Percentiles rank a stretch among this genome's conserved stretches.
phyloP scores from a whole-genome alignment of 2,113 vertebrate genomes.

The Lepidothrix coronata region DNA sequence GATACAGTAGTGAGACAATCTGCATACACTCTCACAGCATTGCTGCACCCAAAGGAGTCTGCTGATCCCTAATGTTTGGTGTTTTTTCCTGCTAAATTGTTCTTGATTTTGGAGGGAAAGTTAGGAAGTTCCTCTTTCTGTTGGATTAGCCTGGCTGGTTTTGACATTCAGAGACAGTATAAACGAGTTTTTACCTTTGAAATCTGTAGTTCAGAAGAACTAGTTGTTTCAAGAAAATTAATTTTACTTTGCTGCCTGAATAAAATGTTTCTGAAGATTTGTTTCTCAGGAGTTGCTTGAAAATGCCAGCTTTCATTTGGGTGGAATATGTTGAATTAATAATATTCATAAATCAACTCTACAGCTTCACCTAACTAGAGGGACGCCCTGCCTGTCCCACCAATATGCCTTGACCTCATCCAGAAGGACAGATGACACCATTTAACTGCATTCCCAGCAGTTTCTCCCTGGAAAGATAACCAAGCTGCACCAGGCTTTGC shows the following conservation, averaged over 20 bases:
- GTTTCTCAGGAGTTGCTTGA: background rate
- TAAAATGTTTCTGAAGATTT: background rate
- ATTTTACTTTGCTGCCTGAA: background rate
- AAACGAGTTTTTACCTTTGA: background rate
- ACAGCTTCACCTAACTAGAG: background rate
- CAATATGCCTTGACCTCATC: background rate
- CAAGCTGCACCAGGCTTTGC: background rate
- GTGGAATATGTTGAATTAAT: background rate
- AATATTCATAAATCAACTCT: background rate
- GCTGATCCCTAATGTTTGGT: background rate
- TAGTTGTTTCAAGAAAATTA: background rate
- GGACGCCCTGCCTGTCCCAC: background rate
- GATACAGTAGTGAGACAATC: background rate
- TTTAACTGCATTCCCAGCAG: background rate
- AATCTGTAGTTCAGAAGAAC: background rate
- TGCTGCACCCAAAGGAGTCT: background rate
- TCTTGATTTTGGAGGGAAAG: background rate
- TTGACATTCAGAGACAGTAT: background rate
- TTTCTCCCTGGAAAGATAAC: background rate
- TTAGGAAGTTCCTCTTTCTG: background rate
- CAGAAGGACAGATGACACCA: background rate
- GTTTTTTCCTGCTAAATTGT: background rate
- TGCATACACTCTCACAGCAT: fast-evolving
- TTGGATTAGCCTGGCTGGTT: background rate
- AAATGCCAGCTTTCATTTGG: background rate